Base-by-base conservation (phyloP, 2,888 invertebrate species). In the Thelaira solivaga region DNA sequence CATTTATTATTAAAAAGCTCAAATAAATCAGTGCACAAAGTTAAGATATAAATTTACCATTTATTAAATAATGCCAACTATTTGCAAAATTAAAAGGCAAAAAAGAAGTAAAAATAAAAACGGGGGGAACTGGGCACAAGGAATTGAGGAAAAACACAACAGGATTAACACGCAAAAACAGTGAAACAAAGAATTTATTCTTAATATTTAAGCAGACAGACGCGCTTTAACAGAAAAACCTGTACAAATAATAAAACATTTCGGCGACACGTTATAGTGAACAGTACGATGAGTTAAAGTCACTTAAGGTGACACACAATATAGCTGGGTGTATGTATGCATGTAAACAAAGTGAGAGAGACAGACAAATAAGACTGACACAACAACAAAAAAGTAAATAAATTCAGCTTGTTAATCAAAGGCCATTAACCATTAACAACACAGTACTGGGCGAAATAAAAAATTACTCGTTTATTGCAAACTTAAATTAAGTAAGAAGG, bases 391-490 rank as follows among this genome's bases (percentile, higher is more conserved):
- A 41, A 68, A 45, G 39, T 26, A 49, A 78, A 69, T 74, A 45
- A 78, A 69, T 69, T 51, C 55, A 64, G 62, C 65, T 72, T 67
- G 67, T 74, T 78, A 78, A 78, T 78, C 78, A 78, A 78, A 74
- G 74, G 78, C 78, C 78, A 78, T 78, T 78, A 78, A 78, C 74
- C 78, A 78, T 78, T 78, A 78, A 74, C 74, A 75, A 68, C n/a
- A n/a, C 59, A 61, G 61, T 39, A 51, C 51, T 53, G 53, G 43
- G 34, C 39, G 18, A 55, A 39, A 39, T 39, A 24, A 45, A 13
- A 26, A 39, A 53, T 39, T 41, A 31, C 8, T 16, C 13, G 16
- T 45, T 7, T 55, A 45, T 57, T 45, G 45, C 34, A 59, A 69
- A 59, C 57, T 47, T 1, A 11, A 29, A 20, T 61, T 67, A 67